Evolutionary conservation across 1,140 invertebrate species (phyloP), one percentile per base, ranked within the genome.

Genomic region (Leptoteleia sp.): DNA sequence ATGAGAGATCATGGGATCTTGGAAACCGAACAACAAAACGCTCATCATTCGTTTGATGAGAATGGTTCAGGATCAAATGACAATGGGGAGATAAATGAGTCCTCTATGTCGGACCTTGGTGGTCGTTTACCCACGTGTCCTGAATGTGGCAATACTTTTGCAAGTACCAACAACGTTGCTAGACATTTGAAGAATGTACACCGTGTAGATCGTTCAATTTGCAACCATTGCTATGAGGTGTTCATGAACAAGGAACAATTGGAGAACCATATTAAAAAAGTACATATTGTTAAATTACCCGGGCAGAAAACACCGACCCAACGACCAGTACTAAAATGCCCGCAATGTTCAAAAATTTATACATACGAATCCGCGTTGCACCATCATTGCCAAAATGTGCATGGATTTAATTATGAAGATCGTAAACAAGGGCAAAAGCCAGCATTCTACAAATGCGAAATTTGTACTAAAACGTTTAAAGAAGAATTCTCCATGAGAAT

Each of bases 171-270:
- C 0, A 90, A 90, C 50, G 62, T 89, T 0, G 77, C 76, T 17
- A 88, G 92, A 13, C 92, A 93, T 62, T 85, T 91, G 73, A 90
- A 90, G 29, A 91, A 92, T 61, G 89, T 91, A 0, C 92, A 92
- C 45, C 70, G 77, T 0, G 38, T 86, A 62, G 64, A 89, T 83
- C 65, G 90, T 0, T 90, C 90, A 57, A 71, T 72, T n/a, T 92
- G 92, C 67, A 83, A 88, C 0, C 85, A 90, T 0, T 90, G 88
- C 12, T 61, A 79, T 0, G 68, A 76, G 5, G 80, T 76, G 0
- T 89, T 90, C 33, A 82, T 80, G 4, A 85, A 42, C 6, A 80
- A 81, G 16, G 84, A 87, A 8, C 15, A 77, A 4, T 77, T 70
- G 13, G 50, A 64, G 1, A 52, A 52, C 1, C 88, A 87, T 15